Base-by-base conservation (phyloP, 2,113 vertebrate species). In the Xerus inauris region DNA sequence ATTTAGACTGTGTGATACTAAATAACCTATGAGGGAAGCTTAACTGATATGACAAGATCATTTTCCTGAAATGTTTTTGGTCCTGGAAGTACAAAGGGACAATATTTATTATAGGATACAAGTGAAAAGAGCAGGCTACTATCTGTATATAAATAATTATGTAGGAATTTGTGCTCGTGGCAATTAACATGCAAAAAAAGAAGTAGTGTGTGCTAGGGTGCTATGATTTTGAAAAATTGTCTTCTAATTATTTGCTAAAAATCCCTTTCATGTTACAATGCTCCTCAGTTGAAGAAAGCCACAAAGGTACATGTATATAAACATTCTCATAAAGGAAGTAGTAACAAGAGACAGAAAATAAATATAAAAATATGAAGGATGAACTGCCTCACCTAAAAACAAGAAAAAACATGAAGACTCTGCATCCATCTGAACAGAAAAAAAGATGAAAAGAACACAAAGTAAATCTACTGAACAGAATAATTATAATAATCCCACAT, bases 1-100 rank as follows among this genome's bases (percentile, higher is more conserved):
- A 59, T 86, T 93, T 73, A 80, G 49, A 51, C 3, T 57, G 30
- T 65, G 38, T 45, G 30, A n/a, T 38, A 35, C 16, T 49, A 6
- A n/a, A 38, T 30, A 77, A 45, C 38, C 59, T 30, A 22, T 28
- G 54, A 49, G 65, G 51, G 82, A 24, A 1, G 8, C 24, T 32
- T 20, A 19, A 89, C 0, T 19, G 49, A 45, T 30, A 14, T 5
- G 24, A 65, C 19, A 87, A 77, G 73, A 73, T 38, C 65, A 54
- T 69, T 88, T 86, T 65, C 20, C 35, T 40, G 65, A 95, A 93
- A 57, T 30, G 20, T 51, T n/a, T 89, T 93, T 89, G 38, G n/a
- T 54, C 83, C 30, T 91, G 38, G 1, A 83, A 89, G 32, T 24
- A 3, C 51, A 62, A 1, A 35, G 13, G n/a, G 28, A n/a, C 49